A percentile compares a stretch with the other conserved stretches of the same genome.
Conservation (phyloP, 2,797 vertebrate species). For the Acanthiza pusilla region DNA sequence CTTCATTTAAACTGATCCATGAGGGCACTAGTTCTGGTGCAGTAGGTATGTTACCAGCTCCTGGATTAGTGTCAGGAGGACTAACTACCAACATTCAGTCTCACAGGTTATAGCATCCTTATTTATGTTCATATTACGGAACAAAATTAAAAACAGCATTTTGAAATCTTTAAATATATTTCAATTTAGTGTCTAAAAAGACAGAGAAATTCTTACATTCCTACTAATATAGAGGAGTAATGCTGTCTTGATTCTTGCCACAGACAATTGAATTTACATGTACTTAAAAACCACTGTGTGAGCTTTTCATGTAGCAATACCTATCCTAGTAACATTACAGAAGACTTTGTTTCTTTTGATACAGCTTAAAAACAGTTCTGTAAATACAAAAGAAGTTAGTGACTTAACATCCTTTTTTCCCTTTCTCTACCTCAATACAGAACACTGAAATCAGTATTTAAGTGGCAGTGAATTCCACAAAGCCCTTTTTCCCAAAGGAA, state of each 20-base stretch:
- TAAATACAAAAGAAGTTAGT: not conserved
- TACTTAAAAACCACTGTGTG: not conserved
- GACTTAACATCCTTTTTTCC: not conserved
- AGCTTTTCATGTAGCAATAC: not conserved
- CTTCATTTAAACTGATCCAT: not conserved
- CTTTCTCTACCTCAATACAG: not conserved
- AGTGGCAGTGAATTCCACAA: not conserved
- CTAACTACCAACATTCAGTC: not conserved
- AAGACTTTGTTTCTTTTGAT: not conserved
- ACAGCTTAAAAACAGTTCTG: not conserved
- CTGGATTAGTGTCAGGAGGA: not conserved
- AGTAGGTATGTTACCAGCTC: not conserved
- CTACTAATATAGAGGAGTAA: not conserved
- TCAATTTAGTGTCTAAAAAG: not conserved
- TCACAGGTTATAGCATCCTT: not conserved
- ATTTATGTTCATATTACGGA: not conserved
- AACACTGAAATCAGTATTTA: not conserved
- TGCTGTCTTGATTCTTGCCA: not conserved
- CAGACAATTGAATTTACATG: not conserved
- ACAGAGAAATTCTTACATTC: not conserved
- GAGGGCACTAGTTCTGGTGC: not conserved
- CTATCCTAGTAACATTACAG: not conserved
- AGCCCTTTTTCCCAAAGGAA: not conserved
- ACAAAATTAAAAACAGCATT: not conserved
- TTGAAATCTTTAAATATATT: not conserved